phyloP scores from a whole-genome alignment of 2,113 vertebrate genomes.

The Grus americana region DNA sequence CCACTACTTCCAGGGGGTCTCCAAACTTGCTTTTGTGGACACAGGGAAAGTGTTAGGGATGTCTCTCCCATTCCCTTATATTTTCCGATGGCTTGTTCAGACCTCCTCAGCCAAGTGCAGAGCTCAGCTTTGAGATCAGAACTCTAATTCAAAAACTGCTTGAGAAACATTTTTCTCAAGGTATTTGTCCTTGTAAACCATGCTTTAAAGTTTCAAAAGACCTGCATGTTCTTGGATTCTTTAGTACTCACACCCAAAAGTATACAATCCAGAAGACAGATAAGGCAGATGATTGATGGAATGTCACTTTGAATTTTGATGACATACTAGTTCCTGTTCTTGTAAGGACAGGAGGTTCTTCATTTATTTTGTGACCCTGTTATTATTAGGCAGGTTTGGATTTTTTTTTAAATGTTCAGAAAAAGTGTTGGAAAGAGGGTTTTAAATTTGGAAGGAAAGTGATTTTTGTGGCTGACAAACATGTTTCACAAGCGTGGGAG shows the following conservation, averaged over 20 bases:
- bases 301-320: background rate
- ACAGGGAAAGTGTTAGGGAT: background rate
- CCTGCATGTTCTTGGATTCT: background rate
- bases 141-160: background rate
- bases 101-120: background rate
- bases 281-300: constrained; percentile 6
- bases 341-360: background rate
- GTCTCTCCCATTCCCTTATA: background rate
- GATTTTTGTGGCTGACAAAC: background rate
- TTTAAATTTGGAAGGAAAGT: background rate
- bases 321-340: background rate
- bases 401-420: background rate
- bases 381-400: background rate
- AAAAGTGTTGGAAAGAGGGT: background rate
- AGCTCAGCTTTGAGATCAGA: background rate
- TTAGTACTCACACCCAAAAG: background rate
- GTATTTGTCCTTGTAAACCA: background rate
- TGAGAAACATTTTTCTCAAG: background rate
- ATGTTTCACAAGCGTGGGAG: background rate
- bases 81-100: background rate
- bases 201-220: background rate
- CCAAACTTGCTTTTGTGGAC: background rate
- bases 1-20: background rate
- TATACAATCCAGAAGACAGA: background rate
- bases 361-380: background rate